These are phyloP conservation scores for Xanthia togata DNA, from an alignment of 2,888 invertebrate species.

Conservation along the genomic window DNA sequence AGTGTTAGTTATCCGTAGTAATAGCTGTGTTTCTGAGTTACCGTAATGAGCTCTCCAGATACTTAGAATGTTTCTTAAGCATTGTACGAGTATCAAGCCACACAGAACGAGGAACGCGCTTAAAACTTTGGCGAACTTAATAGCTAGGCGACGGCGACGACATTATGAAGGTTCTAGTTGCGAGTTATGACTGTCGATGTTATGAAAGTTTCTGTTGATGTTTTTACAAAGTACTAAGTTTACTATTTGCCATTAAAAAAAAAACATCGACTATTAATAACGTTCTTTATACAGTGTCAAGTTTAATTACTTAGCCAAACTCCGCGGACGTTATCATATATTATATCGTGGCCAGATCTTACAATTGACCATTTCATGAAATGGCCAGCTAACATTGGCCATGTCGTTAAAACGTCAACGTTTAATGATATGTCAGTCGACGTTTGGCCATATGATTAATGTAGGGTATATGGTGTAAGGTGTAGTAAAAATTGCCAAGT, in stretches of 20 bases:
- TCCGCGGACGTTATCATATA: too few species aligned
- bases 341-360: too few species aligned
- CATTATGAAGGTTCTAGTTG: conserved; percentile 27
- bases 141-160: conserved; percentile 10
- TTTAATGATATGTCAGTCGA: too few species aligned
- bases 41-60: conserved; percentile 47
- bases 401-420: too few species aligned
- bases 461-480: too few species aligned
- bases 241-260: neutral
- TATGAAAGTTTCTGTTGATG: conserved; percentile 15
- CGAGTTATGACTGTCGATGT: conserved; percentile 13
- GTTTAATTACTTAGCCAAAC: neutral
- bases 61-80: conserved; percentile 29
- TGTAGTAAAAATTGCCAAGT: too few species aligned
- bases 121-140: conserved; percentile 32
- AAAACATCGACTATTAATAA: neutral
- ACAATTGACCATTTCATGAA: too few species aligned
- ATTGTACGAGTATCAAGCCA: conserved; percentile 38
- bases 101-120: conserved; percentile 26
- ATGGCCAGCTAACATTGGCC: too few species aligned
- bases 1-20: conserved; percentile 59
- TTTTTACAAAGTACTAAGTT: conserved; percentile 5
- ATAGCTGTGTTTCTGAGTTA: conserved; percentile 48
- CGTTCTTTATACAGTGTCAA: neutral
- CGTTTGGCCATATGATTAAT: too few species aligned